Evolutionary conservation across 2,797 vertebrate species (phyloP), one percentile per base, ranked within the genome.

Genomic region (Denticeps clupeoides): DNA sequence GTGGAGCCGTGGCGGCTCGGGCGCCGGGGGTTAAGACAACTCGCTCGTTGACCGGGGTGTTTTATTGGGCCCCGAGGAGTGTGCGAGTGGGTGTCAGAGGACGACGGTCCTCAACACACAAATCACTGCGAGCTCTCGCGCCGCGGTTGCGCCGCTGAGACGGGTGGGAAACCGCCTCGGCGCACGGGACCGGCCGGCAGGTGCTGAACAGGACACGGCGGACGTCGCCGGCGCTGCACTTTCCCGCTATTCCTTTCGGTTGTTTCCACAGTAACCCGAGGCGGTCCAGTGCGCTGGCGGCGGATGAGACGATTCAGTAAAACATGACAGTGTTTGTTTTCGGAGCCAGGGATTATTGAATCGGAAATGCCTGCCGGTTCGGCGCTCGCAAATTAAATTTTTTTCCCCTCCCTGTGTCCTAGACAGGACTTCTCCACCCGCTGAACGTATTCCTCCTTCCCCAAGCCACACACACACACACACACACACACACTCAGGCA

Each of bases 1-100:
- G 38, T 19, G 35, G 35, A 4, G 35, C 16, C 31, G 27, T n/a
- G 42, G 18, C 19, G 21, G 29, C 42, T 11, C 11, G 16, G 15
- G 26, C 29, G 25, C 18, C 7, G n/a, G 24, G 68, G 58, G 72
- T 72, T 78, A 70, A 74, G 73, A 73, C 68, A 74, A 65, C 65
- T 59, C 42, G 40, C 62, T 67, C 60, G 63, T 78, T 78, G 62
- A 76, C 74, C 57, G 45, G 55, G 45, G 31, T 50, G 22, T 45
- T 42, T 65, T 37, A 49, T n/a, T 41, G 44, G 32, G 45, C 47
- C 26, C 27, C 15, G n/a, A 6, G 45, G 11, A 29, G 35, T 49
- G 4, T 15, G 19, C 33, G 24, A 59, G 46, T 11, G 37, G 49
- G 37, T 41, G 43, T 13, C n/a, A n/a, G n/a, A n/a, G n/a, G n/a